Conservation (phyloP, 2,113 vertebrate species). For the Microtus montanus region DNA sequence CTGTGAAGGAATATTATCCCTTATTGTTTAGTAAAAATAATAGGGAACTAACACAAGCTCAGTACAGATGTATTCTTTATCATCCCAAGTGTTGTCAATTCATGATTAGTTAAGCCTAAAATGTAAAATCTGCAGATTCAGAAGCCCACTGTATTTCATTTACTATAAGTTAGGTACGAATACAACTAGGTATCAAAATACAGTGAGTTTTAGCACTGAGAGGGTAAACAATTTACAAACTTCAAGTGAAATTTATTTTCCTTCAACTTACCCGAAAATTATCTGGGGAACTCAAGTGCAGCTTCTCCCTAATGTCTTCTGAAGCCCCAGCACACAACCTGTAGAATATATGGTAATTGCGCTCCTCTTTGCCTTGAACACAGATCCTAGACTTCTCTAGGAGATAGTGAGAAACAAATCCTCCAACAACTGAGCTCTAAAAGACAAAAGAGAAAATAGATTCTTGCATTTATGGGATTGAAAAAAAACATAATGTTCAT, state of each 20-base stretch:
- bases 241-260: slow-evolving; percentile 1
- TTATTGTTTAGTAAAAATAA: neutral
- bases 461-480: slow-evolving; percentile 53
- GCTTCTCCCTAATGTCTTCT: slow-evolving; percentile 94
- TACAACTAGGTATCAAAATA: neutral
- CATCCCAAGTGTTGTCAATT: neutral
- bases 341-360: slow-evolving; percentile 99
- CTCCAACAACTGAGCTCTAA: slow-evolving; percentile 95
- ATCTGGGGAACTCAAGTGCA: slow-evolving; percentile 94
- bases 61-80: neutral
- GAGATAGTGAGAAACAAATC: slow-evolving; percentile 98
- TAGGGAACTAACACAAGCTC: neutral
- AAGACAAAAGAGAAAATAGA: slow-evolving; percentile 71
- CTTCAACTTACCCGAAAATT: slow-evolving; percentile 92
- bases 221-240: slow-evolving; percentile 40
- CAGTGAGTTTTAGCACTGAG: slow-evolving; percentile 20
- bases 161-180: neutral
- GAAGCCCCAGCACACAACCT: slow-evolving; percentile 96
- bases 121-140: neutral
- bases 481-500: slow-evolving; percentile 19
- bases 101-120: neutral
- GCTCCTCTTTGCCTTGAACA: slow-evolving; percentile 95
- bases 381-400: slow-evolving; percentile 99
- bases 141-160: neutral
- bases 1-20: neutral